Conservation (phyloP, 2,797 vertebrate genomes). For the Erithacus rubecula region DNA sequence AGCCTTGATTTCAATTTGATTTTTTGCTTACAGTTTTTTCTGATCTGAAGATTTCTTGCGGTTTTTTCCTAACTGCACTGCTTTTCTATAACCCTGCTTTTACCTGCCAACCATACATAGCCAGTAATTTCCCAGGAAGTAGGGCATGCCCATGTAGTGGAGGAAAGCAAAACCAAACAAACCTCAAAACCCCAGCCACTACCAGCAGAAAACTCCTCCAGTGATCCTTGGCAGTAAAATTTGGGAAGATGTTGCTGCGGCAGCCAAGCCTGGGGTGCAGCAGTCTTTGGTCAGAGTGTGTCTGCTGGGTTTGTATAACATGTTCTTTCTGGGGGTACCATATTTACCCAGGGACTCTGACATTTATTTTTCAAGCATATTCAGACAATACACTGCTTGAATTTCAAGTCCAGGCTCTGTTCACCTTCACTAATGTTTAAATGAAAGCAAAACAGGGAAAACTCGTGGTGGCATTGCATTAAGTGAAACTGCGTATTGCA, state of each 20-base stretch:
- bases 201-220: background rate
- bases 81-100: background rate
- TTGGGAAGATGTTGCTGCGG: background rate
- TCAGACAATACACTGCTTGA: background rate
- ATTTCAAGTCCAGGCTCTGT: background rate
- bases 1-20: background rate
- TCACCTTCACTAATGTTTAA: background rate
- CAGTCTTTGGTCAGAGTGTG: accelerated
- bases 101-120: background rate
- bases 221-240: background rate
- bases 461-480: background rate
- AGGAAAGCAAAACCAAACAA: background rate
- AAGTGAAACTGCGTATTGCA: too few species aligned
- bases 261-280: background rate
- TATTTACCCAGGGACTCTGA: background rate
- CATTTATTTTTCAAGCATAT: background rate
- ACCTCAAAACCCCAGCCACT: background rate
- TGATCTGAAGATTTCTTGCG: background rate
- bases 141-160: background rate
- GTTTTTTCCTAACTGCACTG: background rate
- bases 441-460: background rate
- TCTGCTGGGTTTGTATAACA: background rate
- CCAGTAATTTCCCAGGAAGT: background rate
- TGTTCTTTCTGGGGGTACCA: accelerated
- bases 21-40: background rate